These are phyloP conservation scores for Vimba vimba DNA, from an alignment of 2,113 vertebrate species.

Conservation along the genomic window DNA sequence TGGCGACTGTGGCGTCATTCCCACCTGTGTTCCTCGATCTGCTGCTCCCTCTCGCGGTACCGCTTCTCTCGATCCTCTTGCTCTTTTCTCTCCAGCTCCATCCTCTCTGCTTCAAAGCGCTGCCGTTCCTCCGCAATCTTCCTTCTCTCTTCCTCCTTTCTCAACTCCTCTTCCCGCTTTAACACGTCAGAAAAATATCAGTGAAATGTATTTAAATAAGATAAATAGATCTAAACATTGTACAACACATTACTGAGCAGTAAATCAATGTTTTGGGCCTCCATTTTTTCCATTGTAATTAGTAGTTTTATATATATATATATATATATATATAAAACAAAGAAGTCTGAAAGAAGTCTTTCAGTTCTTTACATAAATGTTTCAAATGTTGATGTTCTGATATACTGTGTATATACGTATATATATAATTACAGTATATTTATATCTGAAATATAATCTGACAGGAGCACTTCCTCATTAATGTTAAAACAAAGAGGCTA, in stretches of 20 bases:
- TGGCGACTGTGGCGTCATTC: not conserved
- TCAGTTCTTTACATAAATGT: too few relatives aligned
- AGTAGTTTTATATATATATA: not conserved
- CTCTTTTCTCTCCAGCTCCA: conserved; percentile 94
- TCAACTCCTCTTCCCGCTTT: conserved; percentile 92
- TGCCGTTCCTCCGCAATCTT: conserved; percentile 89
- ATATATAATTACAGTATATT: too few relatives aligned
- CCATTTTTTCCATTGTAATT: not conserved
- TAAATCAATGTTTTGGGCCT: not conserved
- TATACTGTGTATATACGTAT: too few relatives aligned
- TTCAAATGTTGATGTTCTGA: too few relatives aligned
- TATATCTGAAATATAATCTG: not conserved
- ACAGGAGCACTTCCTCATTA: conserved; percentile 22
- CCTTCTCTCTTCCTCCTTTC: conserved; percentile 92
- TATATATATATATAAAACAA: too few relatives aligned
- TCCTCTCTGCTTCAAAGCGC: conserved; percentile 91
- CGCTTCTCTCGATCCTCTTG: conserved; percentile 93
- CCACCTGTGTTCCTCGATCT: conserved; percentile 96
- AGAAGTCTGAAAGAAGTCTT: too few relatives aligned
- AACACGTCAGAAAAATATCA: not conserved
- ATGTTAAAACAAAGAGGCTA: conserved; percentile 1
- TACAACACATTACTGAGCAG: not conserved
- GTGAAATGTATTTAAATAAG: not conserved
- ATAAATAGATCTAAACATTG: not conserved
- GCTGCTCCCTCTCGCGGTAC: conserved; percentile 88